Base-by-base conservation (phyloP, 2,113 vertebrate genomes). In the Caloenas nicobarica region DNA sequence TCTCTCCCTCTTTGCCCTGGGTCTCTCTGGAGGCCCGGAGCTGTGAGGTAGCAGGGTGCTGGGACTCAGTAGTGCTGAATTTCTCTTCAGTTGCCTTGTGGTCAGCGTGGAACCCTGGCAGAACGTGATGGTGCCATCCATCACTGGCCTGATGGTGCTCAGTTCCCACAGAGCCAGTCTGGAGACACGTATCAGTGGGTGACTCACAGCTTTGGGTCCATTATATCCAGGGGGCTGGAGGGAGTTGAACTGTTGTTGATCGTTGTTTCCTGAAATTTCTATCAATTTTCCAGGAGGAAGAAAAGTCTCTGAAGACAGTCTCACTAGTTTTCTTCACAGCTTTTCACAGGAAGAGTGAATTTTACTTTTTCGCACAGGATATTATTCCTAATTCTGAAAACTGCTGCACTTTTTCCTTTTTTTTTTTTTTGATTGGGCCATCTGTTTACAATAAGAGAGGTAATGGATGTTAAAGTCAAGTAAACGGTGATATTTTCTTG, bases 171-270 rank as follows among this genome's bases (percentile, higher is more conserved):
- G 46, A 58, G 11, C n/a, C 42, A 26, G 13, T 17, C 70, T 33
- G 56, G 38, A 87, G 48, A 3, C 4, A 7, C 0, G 3, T 29
- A 13, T 31, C 19, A 21, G 9, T 6, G 16, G 24, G 5, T 24
- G 16, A 69, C 23, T 38, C 2, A 1, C 10, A n/a, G 17, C 3
- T 81, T 85, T 2, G 0, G 9, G 8, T 78, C n/a, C 36, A 13
- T 48, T 58, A 10, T 18, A 10, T 9, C 24, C 28, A 40, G 33
- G 16, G 38, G 12, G 2, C 24, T 61, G 16, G 21, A 50, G 22
- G 18, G 19, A n/a, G 2, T 3, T 77, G 24, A 61, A 36, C 13
- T 1, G 0, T 13, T 80, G 40, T 56, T 76, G 44, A 33, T 8
- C 3, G 0, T 3, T 53, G 1, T 70, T 86, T 53, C 64, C 58